A percentile compares a stretch with the other conserved stretches of the same genome.
Conservation (phyloP, 1,140 invertebrate genomes). For the Drosophila melanica region DNA sequence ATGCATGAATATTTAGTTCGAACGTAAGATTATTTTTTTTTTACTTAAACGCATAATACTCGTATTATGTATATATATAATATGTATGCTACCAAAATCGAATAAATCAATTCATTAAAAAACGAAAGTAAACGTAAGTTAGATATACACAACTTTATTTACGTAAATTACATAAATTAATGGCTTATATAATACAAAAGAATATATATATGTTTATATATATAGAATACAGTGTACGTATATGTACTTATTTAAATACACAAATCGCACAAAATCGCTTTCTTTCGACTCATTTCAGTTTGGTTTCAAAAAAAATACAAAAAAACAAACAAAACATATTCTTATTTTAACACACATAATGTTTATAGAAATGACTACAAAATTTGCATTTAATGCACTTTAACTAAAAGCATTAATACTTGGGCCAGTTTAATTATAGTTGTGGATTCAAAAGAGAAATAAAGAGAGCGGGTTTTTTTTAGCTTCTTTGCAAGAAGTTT, state of each 20-base stretch:
- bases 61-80: constrained; percentile 9
- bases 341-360: constrained; percentile 49
- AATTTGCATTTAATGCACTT: constrained; percentile 75
- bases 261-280: constrained; percentile 63
- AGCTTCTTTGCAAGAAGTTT: constrained; percentile 31
- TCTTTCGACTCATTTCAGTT: constrained; percentile 38
- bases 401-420: constrained; percentile 72
- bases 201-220: constrained; percentile 41
- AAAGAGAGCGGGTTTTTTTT: constrained; percentile 15
- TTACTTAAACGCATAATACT: constrained; percentile 14
- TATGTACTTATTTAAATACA: constrained; percentile 69
- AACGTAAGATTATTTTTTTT: constrained; percentile 1
- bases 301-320: constrained; percentile 1
- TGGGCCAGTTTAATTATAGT: constrained; percentile 40
- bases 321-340: constrained; percentile 33
- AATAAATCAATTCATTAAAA: constrained; percentile 1
- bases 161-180: constrained; percentile 75
- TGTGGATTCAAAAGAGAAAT: constrained; percentile 9
- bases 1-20: constrained; percentile 1
- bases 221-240: constrained; percentile 42
- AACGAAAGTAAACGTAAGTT: constrained; percentile 31
- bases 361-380: constrained; percentile 67
- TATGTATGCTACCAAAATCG: constrained; percentile 28
- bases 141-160: constrained; percentile 79
- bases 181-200: constrained; percentile 67